Base-by-base conservation (phyloP, 2,113 vertebrate species). In the Clarias macrocephalus region DNA sequence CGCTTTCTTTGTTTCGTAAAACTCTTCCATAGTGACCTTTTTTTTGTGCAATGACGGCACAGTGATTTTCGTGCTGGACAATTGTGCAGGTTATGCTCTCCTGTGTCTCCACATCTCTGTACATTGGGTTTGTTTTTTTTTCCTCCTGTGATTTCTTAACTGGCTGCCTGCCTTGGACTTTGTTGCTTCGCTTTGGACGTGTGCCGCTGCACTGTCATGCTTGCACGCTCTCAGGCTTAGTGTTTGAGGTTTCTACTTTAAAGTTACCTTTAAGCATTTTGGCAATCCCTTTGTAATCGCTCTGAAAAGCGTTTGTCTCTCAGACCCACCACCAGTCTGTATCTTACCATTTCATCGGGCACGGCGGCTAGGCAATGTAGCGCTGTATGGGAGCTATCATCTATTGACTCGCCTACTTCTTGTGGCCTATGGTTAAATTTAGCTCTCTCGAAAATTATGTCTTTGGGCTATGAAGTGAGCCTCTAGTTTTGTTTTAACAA, bases 341-440 rank as follows among this genome's bases (percentile, higher is more conserved):
- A 80, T n/a, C 85, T n/a, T 7, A 85, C 70, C 62, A 83, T 86
- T 82, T 88, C 68, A 25, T 48, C n/a, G 19, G 70, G 30, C 7
- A 84, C 21, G 1, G 42, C 1, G 2, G 66, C 72, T 8, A 82
- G n/a, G 13, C 56, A 75, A 3, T 82, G n/a, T 5, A 86, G 33
- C 37, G 76, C 28, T 59, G 82, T 86, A 3, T 72, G 85, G 48
- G 79, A 86, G 52, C 54, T 88, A 54, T 89, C 86, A 54, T 89
- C 86, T 8, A 54, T 83, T n/a, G 79, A 72, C 28, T 77, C 83
- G 19, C 83, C 76, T 57, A 21, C 1, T 70, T 59, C 87, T 28
- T 33, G 86, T n/a, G 85, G 57, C 54, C 68, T 80, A 54, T 60
- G 62, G 19, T 84, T 80, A 37, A 80, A 82, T 23, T 87, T 82